Conservation (phyloP, 2,113 vertebrate species). For the Meleagris gallopavo region DNA sequence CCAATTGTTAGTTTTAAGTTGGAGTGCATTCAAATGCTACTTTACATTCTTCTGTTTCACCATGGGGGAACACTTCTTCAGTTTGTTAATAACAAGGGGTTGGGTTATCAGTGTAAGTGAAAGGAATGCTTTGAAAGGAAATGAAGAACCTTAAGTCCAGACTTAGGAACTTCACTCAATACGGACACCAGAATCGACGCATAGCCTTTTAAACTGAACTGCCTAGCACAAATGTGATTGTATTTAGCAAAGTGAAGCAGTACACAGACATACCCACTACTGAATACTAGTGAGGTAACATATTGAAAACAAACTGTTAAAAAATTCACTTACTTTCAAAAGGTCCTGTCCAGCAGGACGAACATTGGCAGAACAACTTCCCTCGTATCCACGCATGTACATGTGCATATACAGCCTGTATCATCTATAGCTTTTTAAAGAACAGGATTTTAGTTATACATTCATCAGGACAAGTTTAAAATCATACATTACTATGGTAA, state of each 20-base stretch:
- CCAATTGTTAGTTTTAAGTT: not conserved
- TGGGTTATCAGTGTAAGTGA: slow-evolving; percentile 1
- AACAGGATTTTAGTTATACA: slow-evolving; percentile 71
- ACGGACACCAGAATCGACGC: not conserved
- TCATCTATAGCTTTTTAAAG: slow-evolving; percentile 64
- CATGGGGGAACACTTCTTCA: slow-evolving; percentile 35
- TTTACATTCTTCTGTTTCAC: slow-evolving; percentile 6
- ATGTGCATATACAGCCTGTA: slow-evolving; percentile 71
- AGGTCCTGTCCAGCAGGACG: slow-evolving; percentile 81
- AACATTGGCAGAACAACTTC: slow-evolving; percentile 71
- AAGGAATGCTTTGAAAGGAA: slow-evolving; percentile 54
- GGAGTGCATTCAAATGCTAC: slow-evolving; percentile 1
- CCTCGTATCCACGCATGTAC: slow-evolving; percentile 70
- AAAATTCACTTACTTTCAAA: slow-evolving; percentile 71
- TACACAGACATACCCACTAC: slow-evolving; percentile 54
- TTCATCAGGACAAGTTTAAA: slow-evolving; percentile 70
- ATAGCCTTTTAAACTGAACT: slow-evolving; percentile 51
- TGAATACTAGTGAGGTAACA: slow-evolving; percentile 76
- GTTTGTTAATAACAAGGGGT: slow-evolving; percentile 19
- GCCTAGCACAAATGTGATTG: slow-evolving; percentile 41
- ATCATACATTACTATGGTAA: slow-evolving; percentile 45
- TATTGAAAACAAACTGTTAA: slow-evolving; percentile 73
- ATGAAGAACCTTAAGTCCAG: not conserved
- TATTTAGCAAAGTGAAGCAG: slow-evolving; percentile 59
- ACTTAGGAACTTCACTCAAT: slow-evolving; percentile 40